Base-by-base conservation (phyloP, 2,113 vertebrate genomes). In the Dasyprocta punctata region DNA sequence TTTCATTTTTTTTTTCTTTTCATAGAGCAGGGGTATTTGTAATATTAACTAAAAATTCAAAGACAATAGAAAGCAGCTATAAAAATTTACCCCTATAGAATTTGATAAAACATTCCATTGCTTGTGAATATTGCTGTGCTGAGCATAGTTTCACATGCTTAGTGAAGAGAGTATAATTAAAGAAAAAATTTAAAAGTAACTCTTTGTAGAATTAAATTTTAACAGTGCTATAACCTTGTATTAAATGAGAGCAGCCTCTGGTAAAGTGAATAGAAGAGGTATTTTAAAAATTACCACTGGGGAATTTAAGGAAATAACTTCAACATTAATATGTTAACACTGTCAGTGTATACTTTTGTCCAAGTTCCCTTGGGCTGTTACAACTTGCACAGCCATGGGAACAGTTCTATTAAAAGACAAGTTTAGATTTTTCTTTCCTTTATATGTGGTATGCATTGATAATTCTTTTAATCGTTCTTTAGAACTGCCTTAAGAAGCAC, bases 221-320 rank as follows among this genome's bases (percentile, higher is more conserved):
- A 52, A 87, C 93, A 95, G 67, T 24, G 1, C 30, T 95, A 14
- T 91, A 95, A 95, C 84, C 67, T 95, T 7, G 7, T 14, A 87
- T 96, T 94, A 97, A 97, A 78, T 96, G 54, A 1, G 14, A 97
- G 63, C 22, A 86, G 93, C 17, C 38, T 77, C n/a, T 83, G 89
- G 89, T 85, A 92, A 92, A 96, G 44, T 87, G 73, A 94, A 92
- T 82, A n/a, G 88, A 89, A 93, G 90, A 85, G 9, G 26, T 93
- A 65, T 38, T 94, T 96, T 97, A 73, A 89, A 96, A 91, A 94
- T 94, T n/a, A 73, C 69, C 75, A 90, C 47, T 85, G 58, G 92
- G 75, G 80, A 90, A 96, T 97, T 90, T 65, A 97, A 93, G 84
- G 58, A 97, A 97, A 97, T 96, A 88, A 94, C 54, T 95, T 97